Base-by-base conservation (phyloP, 2,113 vertebrate genomes). In the Hiodon tergisus region DNA sequence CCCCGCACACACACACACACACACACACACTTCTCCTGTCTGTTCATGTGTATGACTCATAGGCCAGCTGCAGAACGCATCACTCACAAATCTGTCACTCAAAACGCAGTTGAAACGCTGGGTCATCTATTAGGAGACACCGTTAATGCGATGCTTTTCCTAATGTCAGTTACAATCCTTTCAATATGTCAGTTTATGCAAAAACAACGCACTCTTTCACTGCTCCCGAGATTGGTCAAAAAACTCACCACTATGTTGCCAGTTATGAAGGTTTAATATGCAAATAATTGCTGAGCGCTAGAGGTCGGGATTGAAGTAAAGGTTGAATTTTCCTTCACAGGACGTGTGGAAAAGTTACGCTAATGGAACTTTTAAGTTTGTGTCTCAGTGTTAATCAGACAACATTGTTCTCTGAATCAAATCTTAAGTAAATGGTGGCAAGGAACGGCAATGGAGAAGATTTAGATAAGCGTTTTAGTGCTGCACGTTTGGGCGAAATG, bases 81-180 rank as follows among this genome's bases (percentile, higher is more conserved):
- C 75, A 46, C n/a, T 79, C 63, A 72, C 68, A 57, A 67, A 71
- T 63, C 61, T 71, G 72, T 69, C 51, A 60, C 72, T 69, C 66
- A 31, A 14, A 53, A 47, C 51, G 17, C 14, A 16, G 69, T 65
- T 4, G 50, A 50, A 46, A 71, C 68, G 71, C 65, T 74, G 51
- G 71, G 67, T 13, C 72, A 62, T 78, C 80, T 82, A 80, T 82
- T 73, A 72, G 76, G 71, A 74, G 78, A 69, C 72, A 65, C 74
- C 63, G 74, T 71, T 71, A 80, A 78, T 65, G 76, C 74, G 17
- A 63, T 69, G 17, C 76, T 60, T 50, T 58, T 54, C 62, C 47
- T 16, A 47, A 70, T 69, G 74, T 73, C 67, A 65, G 46, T 57
- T 50, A 31, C 70, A 46, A 59, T 71, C 55, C 57, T 71, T 7